phyloP scores from a whole-genome alignment of 2,888 invertebrate genomes.

The Neoitamus cyanurus region DNA sequence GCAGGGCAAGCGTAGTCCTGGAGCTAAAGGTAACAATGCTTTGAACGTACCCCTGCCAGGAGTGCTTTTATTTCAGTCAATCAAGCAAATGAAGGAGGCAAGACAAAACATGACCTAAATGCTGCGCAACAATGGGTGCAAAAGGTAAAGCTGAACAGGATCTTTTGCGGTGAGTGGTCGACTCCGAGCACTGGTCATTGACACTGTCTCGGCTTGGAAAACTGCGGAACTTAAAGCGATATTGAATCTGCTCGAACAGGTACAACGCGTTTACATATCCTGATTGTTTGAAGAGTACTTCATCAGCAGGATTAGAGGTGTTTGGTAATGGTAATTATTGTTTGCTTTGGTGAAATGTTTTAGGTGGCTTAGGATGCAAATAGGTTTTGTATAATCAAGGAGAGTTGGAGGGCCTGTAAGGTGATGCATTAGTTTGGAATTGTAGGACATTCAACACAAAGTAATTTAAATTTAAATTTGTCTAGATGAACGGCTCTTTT shows the following conservation, averaged over 20 bases:
- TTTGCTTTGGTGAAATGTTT: not conserved
- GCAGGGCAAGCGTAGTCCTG: not conserved
- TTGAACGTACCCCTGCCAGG: not conserved
- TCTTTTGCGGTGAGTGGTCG: not conserved
- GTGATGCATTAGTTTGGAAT: too few species aligned
- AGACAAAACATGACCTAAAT: slow-evolving; percentile 1
- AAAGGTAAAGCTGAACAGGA: not conserved
- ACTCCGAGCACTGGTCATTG: not conserved
- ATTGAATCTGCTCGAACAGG: not conserved
- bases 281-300: not conserved
- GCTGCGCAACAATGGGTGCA: not conserved
- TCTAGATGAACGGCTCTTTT: too few species aligned
- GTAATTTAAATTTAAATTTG: too few species aligned
- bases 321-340: not conserved
- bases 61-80: not conserved
- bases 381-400: too few species aligned
- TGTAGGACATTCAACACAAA: too few species aligned
- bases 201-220: not conserved
- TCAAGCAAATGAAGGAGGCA: not conserved
- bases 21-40: not conserved
- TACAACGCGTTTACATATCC: not conserved
- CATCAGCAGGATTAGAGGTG: not conserved
- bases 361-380: too few species aligned
- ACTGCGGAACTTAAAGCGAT: not conserved
- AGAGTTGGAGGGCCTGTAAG: too few species aligned